Evolutionary conservation across 64 coral and sea anemone species (phyloP), one percentile per base, ranked within the genome.

Genomic region (Montipora sp.): DNA sequence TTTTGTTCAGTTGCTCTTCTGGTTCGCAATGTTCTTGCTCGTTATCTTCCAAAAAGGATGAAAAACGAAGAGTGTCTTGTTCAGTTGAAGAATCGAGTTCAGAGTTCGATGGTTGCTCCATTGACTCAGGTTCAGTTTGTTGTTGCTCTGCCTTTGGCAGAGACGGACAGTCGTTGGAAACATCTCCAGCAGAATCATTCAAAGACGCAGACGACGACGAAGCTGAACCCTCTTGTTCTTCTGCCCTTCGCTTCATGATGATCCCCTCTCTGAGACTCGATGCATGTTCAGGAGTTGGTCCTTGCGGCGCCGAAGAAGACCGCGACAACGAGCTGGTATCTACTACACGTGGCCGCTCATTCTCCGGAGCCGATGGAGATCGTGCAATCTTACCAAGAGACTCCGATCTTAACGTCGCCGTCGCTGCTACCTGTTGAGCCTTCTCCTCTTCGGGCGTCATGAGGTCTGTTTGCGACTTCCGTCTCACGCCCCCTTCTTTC

Each of bases 291-390:
- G 82, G 65, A 22, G 85, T 87, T 15, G 92, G 78, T 48, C 91
- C 92, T 92, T 94, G 94, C 24, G 94, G 94, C 57, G 90, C 98
- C 19, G 98, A 99, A 13, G 91, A 96, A 4, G 98, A 99, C 51
- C 98, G 92, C 15, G 94, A 92, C n/a, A 95, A 82, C 5, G 94
- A 91, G 1, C 81, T 89, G 2, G 79, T 66, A 1, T 89, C 78
- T 24, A 96, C 98, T n/a, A 77, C 92, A 20, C 94, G 95, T 50
- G 92, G 91, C 5, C 92, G 75, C 23, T 93, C 83, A 45, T 99
- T 96, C 47, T 80, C 75, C 0, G 98, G 98, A n/a, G 83, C 98
- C 9, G 98, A 99, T 18, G 98, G 94, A 5, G 98, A 99, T 2
- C 98, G 92, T 3, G 94, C 88, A 27, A 99, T 59, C 90, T 93